Evolutionary conservation across 2,113 vertebrate species (phyloP), one percentile per base, ranked within the genome.

Genomic region (Solenodon paradoxus): DNA sequence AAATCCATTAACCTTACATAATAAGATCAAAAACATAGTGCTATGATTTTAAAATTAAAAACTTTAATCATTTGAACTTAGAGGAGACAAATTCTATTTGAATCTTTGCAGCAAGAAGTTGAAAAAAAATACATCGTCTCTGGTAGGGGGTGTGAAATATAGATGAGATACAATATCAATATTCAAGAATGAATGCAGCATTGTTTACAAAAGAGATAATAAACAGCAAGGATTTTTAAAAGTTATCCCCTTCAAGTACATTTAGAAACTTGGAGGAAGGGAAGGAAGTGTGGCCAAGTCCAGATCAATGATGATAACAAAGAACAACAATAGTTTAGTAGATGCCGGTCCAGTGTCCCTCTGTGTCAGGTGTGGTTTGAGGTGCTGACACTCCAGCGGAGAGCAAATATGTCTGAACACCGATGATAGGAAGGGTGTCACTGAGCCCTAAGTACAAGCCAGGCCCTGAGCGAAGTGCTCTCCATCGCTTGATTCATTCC

Each of bases 1-100:
- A 42, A 86, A 89, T 87, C 89, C 66, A 92, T 96, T 96, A 93
- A 88, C 82, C 75, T 97, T 94, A 95, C 47, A 90, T 97, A 97
- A 95, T 92, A 93, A 83, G 57, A 45, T 95, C 89, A 87, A 74
- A 94, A 96, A 97, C 90, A 95, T 69, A 74, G 61, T 92, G 61
- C 81, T 83, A 35, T 89, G 78, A 91, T 94, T 96, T 94, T 47
- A 88, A 72, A 91, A 96, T 59, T 28, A 13, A 45, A 53, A 17
- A 63, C n/a, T 51, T 88, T 63, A 84, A 96, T 79, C 28, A 83
- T 75, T 83, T 86, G 24, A 88, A 79, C 38, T 85, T 24, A 63
- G 0, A 80, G 40, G 55, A 88, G 28, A 64, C 47, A 85, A 90
- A 83, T 49, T 68, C 69, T 80, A 47, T 11, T 35, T 82, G 45